Conservation (phyloP, 2,797 vertebrate species). For the Octomys mimax region DNA sequence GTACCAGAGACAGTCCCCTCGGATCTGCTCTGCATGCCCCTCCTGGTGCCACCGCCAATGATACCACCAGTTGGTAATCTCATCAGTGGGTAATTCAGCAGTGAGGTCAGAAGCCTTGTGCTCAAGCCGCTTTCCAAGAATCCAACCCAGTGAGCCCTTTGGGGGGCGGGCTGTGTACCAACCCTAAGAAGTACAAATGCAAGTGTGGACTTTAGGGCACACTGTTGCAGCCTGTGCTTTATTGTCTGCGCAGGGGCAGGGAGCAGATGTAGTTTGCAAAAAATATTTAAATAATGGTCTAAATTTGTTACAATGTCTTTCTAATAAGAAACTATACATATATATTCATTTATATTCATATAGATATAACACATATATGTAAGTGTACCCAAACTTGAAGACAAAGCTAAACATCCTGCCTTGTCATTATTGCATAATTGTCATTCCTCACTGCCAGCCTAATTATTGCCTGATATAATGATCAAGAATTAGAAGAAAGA, state of each 20-base stretch:
- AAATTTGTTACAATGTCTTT: conserved; percentile 65
- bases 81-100: neutral
- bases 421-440: conserved; percentile 84
- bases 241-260: conserved; percentile 23
- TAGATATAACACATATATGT: conserved; percentile 68
- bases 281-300: conserved; percentile 67
- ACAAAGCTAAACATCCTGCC: conserved; percentile 65
- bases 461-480: conserved; percentile 88
- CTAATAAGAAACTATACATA: neutral
- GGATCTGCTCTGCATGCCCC: neutral
- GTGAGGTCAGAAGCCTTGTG: neutral
- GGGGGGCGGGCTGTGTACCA: neutral
- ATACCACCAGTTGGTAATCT: neutral
- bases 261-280: conserved; percentile 49
- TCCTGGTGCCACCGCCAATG: neutral
- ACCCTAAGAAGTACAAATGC: neutral
- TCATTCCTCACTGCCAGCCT: conserved; percentile 85
- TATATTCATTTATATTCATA: neutral
- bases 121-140: neutral
- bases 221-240: conserved; percentile 43
- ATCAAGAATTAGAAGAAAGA: conserved; percentile 87
- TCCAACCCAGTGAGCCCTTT: neutral
- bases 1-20: neutral
- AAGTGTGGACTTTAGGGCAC: conserved; percentile 31
- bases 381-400: conserved; percentile 73